A percentile compares a stretch with the other conserved stretches of the same genome.
Conservation (phyloP, 2,113 vertebrate species). For the Cepphus grylle region DNA sequence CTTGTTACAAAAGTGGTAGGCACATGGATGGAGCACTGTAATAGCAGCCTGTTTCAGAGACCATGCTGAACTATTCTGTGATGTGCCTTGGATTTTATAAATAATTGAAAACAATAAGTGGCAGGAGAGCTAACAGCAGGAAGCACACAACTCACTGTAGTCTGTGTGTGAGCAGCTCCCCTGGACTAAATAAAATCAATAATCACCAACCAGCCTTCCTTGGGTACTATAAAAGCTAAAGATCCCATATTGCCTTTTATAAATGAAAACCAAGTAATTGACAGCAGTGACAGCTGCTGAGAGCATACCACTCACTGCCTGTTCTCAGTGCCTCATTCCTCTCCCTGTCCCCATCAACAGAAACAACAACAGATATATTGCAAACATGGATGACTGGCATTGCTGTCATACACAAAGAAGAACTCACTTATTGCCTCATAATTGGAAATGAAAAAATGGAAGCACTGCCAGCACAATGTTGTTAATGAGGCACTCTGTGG, state of each 20-base stretch:
- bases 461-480: constrained; percentile 39
- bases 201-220: constrained; percentile 51
- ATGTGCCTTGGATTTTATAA: constrained; percentile 63
- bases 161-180: constrained; percentile 56
- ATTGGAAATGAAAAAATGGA: constrained; percentile 53
- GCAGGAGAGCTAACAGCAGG: constrained; percentile 52
- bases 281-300: constrained; percentile 61
- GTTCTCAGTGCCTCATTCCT: background rate
- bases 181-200: constrained; percentile 64
- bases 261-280: constrained; percentile 66
- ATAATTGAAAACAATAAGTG: constrained; percentile 65
- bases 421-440: constrained; percentile 36
- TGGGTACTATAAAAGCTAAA: constrained; percentile 61
- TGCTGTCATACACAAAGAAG: background rate
- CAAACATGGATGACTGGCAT: constrained; percentile 13
- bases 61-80: constrained; percentile 8
- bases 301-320: constrained; percentile 17
- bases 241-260: constrained; percentile 64
- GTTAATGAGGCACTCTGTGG: constrained; percentile 41
- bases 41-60: constrained; percentile 12
- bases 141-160: constrained; percentile 28
- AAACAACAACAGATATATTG: constrained; percentile 39
- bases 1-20: constrained; percentile 32
- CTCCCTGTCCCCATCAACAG: background rate
- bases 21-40: background rate